A percentile compares a stretch with the other conserved stretches of the same genome.
phyloP scores from a whole-genome alignment of 2,888 invertebrate genomes.

The Agonopterix arenella region DNA sequence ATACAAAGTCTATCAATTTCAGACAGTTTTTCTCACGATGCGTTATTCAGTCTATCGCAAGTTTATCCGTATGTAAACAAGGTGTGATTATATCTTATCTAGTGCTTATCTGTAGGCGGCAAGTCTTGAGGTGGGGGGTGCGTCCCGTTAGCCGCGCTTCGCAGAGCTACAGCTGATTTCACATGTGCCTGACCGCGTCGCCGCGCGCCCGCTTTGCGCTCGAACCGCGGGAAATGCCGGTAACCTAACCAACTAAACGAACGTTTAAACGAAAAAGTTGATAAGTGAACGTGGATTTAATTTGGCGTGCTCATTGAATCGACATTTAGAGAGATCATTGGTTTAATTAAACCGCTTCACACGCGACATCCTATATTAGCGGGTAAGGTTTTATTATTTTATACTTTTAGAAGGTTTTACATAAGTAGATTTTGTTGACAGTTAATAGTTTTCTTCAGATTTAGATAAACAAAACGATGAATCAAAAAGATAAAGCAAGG shows the following conservation, averaged over 20 bases:
- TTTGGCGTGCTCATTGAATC: constrained; percentile 7
- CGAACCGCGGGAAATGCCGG: constrained; percentile 45
- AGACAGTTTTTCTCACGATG: neutral
- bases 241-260: constrained; percentile 24
- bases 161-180: constrained; percentile 67
- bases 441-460: no score
- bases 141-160: constrained; percentile 36
- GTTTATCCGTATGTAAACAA: constrained; percentile 51
- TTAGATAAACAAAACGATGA: no score
- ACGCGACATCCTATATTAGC: constrained; percentile 23
- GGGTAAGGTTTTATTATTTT: constrained; percentile 27
- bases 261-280: constrained; percentile 19
- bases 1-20: neutral
- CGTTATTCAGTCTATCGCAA: constrained; percentile 14
- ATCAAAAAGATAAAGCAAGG: no score
- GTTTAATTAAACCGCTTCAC: constrained; percentile 9
- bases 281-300: constrained; percentile 41
- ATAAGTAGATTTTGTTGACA: no score
- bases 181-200: constrained; percentile 50
- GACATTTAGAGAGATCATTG: neutral
- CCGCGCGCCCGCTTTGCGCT: constrained; percentile 34
- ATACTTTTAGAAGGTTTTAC: no score
- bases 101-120: constrained; percentile 38
- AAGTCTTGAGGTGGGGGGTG: constrained; percentile 17
- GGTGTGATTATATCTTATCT: constrained; percentile 47